Conservation (phyloP, 2,888 invertebrate genomes). For the Eilema sororculum region DNA sequence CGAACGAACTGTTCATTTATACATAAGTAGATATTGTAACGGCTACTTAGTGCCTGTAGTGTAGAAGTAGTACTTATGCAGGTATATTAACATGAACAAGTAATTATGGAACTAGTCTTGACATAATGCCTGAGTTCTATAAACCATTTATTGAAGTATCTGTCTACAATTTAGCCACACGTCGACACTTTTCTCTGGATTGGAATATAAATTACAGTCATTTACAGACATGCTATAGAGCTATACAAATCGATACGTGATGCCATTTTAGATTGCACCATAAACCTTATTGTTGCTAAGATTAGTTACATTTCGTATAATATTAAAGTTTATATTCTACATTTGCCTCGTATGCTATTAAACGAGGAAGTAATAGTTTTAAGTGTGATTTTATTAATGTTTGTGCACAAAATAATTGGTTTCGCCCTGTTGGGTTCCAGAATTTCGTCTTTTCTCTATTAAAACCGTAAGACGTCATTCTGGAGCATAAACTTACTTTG, state of each 20-base stretch:
- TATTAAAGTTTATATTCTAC: neutral
- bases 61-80: neutral
- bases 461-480: neutral
- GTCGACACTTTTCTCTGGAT: neutral
- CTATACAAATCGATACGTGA: neutral
- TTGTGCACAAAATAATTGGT: neutral
- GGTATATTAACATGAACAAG: neutral
- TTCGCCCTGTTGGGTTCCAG: neutral
- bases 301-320: neutral
- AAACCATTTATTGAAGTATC: neutral
- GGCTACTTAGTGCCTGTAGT: neutral
- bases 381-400: neutral
- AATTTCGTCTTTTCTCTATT: neutral
- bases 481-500: neutral
- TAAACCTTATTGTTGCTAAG: neutral
- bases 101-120: constrained; percentile 34
- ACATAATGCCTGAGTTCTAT: constrained; percentile 8
- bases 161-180: neutral
- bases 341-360: neutral
- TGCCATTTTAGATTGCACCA: neutral
- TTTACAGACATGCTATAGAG: neutral
- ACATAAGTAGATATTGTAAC: neutral
- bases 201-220: neutral
- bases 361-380: neutral
- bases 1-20: neutral